A percentile compares a stretch with the other conserved stretches of the same genome.
Evolutionary conservation across 2,888 invertebrate species (phyloP).

Genomic region (Xestia ashworthii): DNA sequence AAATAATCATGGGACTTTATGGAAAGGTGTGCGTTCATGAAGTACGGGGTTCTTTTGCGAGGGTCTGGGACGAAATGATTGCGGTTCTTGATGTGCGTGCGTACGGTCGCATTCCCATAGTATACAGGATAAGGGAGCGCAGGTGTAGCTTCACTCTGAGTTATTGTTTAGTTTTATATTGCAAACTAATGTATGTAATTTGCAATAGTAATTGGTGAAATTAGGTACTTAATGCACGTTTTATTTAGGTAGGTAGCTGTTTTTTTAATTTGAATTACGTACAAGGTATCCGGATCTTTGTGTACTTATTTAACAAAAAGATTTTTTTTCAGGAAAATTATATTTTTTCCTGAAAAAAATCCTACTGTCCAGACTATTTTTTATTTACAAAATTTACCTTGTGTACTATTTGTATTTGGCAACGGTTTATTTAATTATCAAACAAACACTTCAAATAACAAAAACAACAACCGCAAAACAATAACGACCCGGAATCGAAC

Average conservation of each 20-base stretch:
- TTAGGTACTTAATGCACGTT: neutral
- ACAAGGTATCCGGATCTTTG: neutral
- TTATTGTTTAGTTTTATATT: conserved; percentile 50
- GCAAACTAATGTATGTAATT: conserved; percentile 29
- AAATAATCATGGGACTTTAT: conserved; percentile 77
- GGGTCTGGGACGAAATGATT: conserved; percentile 62
- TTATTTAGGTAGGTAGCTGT: neutral
- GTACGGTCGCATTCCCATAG: conserved; percentile 86
- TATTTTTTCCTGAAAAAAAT: neutral
- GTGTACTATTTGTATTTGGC: neutral
- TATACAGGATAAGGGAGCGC: conserved; percentile 81
- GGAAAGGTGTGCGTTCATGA: conserved; percentile 75
- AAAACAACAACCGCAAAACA: neutral
- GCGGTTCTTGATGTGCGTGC: conserved; percentile 78
- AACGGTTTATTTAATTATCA: neutral
- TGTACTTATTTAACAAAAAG: neutral
- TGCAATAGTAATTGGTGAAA: conserved; percentile 22
- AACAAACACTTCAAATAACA: neutral
- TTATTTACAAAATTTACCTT: neutral
- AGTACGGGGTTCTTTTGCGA: conserved; percentile 73
- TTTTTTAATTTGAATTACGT: neutral
- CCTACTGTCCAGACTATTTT: neutral
- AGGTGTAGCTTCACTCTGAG: conserved; percentile 83
- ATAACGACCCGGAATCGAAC: conserved; percentile 76
- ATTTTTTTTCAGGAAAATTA: neutral